A percentile compares a stretch with the other conserved stretches of the same genome.
These are phyloP conservation scores for Radopholus similis DNA, from an alignment of 1,140 invertebrate genomes.

Conservation along the genomic window DNA sequence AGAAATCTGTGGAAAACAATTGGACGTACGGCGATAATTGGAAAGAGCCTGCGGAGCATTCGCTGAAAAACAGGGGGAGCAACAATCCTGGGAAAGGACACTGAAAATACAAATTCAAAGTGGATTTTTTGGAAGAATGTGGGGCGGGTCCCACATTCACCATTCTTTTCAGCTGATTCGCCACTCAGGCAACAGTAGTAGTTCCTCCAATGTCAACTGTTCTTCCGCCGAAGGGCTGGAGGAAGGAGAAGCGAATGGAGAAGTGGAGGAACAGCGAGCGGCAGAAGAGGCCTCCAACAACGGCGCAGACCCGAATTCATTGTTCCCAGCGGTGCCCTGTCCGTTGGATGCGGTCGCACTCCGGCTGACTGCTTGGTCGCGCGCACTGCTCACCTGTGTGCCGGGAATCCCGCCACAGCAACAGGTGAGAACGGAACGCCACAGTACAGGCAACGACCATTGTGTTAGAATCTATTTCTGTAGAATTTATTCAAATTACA, in stretches of 20 bases:
- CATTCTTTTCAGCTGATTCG: background rate
- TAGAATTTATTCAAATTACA: background rate
- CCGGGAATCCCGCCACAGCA: constrained; percentile 16
- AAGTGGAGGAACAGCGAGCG: background rate
- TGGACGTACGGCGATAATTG: too few relatives aligned
- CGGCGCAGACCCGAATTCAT: background rate
- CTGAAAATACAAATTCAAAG: too few relatives aligned
- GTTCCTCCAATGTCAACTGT: background rate
- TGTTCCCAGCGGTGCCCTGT: background rate
- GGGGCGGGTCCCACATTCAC: too few relatives aligned
- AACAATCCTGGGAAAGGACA: too few relatives aligned
- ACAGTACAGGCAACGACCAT: background rate
- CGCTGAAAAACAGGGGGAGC: too few relatives aligned
- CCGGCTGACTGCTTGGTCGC: constrained; percentile 17
- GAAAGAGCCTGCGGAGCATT: too few relatives aligned
- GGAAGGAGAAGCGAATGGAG: background rate
- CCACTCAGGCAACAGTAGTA: background rate
- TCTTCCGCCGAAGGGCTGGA: background rate
- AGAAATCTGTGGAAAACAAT: too few relatives aligned
- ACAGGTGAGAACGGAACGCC: background rate
- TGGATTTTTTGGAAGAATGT: too few relatives aligned
- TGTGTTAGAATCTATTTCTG: background rate
- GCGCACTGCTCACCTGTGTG: constrained; percentile 9
- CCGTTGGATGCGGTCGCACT: constrained; percentile 14
- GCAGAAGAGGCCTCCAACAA: background rate